phyloP scores from a whole-genome alignment of 2,113 vertebrate species.

The Gnathonemus longibarbis region DNA sequence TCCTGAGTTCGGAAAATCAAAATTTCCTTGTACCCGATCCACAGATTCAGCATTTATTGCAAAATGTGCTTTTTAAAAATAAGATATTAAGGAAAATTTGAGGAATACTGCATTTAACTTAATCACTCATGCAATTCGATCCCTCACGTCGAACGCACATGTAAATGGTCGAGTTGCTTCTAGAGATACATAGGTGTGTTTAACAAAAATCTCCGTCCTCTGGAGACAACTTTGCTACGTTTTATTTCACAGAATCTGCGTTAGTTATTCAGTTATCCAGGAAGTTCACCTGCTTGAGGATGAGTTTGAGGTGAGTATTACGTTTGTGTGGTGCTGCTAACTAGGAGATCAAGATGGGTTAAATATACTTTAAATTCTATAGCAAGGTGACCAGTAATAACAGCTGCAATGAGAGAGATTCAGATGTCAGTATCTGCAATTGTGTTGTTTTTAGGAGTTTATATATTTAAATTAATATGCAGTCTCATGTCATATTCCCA shows the following conservation, averaged over 20 bases:
- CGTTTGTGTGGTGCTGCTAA: background rate
- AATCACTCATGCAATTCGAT: background rate
- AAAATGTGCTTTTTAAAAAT: background rate
- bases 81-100: background rate
- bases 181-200: background rate
- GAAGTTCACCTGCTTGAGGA: background rate
- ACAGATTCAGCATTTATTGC: background rate
- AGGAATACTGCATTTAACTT: background rate
- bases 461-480: background rate
- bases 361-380: background rate
- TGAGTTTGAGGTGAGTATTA: background rate
- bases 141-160: background rate
- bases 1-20: background rate
- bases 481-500: background rate
- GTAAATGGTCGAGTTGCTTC: background rate
- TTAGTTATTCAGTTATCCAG: background rate
- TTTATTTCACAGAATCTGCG: background rate
- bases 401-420: background rate
- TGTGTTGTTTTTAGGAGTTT: background rate
- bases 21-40: background rate
- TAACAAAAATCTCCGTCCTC: background rate
- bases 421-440: background rate
- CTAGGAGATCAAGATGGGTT: background rate
- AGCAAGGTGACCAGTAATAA: too few relatives aligned
- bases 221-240: background rate